Evolutionary conservation across 2,888 invertebrate genomes (phyloP).

Genomic region (Tipula confusa): DNA sequence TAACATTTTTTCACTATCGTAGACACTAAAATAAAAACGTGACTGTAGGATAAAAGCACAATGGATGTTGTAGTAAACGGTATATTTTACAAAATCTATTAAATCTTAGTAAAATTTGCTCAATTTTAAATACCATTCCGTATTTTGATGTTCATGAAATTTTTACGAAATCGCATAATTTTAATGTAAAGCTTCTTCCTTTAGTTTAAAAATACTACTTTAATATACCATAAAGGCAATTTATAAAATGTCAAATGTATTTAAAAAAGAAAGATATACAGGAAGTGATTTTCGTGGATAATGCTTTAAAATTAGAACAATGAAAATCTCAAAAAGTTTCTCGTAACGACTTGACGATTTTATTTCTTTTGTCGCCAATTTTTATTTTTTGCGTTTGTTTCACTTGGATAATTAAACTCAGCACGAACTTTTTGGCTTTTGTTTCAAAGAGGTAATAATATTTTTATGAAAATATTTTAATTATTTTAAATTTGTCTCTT

Average conservation of each 20-base stretch:
- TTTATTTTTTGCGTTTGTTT: not conserved
- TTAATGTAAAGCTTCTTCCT: no score
- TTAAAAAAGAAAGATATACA: not conserved
- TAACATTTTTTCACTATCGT: not conserved
- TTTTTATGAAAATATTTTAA: not conserved
- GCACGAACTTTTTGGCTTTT: not conserved
- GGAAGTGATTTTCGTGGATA: no score
- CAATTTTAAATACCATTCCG: no score
- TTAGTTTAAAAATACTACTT: no score
- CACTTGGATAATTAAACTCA: not conserved
- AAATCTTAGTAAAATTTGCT: no score
- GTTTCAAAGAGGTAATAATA: not conserved
- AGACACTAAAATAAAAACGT: not conserved
- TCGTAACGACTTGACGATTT: not conserved
- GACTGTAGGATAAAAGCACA: not conserved
- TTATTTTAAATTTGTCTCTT: constrained; percentile 3
- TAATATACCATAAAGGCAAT: not conserved
- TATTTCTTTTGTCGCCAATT: not conserved
- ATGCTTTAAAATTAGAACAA: not conserved
- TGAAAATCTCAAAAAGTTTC: not conserved
- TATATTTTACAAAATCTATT: no score
- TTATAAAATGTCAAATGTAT: not conserved
- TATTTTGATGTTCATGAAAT: no score
- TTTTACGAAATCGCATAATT: no score
- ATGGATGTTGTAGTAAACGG: not conserved